Evolutionary conservation across 2,888 invertebrate species (phyloP).

Genomic region (Abrostola triplasia): DNA sequence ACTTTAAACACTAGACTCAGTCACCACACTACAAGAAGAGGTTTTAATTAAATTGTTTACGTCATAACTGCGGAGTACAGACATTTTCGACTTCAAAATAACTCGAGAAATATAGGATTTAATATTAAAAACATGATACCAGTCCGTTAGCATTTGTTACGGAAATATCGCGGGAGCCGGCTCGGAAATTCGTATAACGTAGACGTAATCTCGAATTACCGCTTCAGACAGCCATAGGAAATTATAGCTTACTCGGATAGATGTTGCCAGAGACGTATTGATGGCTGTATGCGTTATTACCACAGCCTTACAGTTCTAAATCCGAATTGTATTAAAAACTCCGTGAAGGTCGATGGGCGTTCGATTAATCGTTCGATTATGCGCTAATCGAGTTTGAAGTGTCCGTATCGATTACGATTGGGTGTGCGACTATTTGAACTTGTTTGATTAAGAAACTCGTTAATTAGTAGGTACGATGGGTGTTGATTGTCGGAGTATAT

Average conservation of each 20-base stretch:
- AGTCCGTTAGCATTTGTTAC: constrained; percentile 27
- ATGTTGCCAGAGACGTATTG: constrained; percentile 24
- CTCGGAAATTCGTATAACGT: constrained; percentile 48
- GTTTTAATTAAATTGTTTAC: constrained; percentile 48
- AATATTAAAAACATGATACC: constrained; percentile 25
- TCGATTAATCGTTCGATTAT: constrained; percentile 42
- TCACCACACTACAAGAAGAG: constrained; percentile 7
- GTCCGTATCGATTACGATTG: constrained; percentile 50
- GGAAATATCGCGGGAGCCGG: constrained; percentile 48
- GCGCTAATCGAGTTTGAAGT: constrained; percentile 56
- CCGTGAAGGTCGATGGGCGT: constrained; percentile 45
- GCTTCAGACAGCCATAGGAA: constrained; percentile 31
- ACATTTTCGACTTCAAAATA: constrained; percentile 4
- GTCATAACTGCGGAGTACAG: constrained; percentile 21
- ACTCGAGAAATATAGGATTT: constrained; percentile 17
- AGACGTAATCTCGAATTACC: constrained; percentile 44
- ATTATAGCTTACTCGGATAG: constrained; percentile 27
- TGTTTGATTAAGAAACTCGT: constrained; percentile 47
- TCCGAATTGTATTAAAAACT: constrained; percentile 25
- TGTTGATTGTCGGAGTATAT: constrained; percentile 41
- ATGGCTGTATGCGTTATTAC: constrained; percentile 26
- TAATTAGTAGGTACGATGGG: constrained; percentile 40
- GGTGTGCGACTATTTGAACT: constrained; percentile 39
- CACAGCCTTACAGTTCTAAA: constrained; percentile 33
- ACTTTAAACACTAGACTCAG: constrained; percentile 61